A percentile compares a stretch with the other conserved stretches of the same genome.
phyloP scores from a whole-genome alignment of 2,113 vertebrate genomes.

The Alectura lathami region DNA sequence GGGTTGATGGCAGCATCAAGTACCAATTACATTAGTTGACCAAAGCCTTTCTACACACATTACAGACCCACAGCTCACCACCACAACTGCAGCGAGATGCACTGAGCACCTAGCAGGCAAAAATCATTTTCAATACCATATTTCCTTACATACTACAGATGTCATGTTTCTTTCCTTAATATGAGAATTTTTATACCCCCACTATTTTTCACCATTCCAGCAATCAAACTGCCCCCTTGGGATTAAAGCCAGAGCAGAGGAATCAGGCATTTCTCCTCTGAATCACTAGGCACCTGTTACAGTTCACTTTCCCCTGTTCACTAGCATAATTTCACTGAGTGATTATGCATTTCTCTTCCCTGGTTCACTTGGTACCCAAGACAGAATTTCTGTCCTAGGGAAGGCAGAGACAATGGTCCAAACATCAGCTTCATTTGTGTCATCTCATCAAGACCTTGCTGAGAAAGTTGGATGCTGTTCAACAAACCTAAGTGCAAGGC shows the following conservation, averaged over 20 bases:
- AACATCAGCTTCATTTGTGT: background rate
- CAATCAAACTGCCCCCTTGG: background rate
- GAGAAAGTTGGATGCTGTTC: background rate
- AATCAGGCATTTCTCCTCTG: background rate
- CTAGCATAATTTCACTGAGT: background rate
- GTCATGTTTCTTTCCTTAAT: background rate
- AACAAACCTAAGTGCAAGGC: background rate
- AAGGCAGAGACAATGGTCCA: background rate
- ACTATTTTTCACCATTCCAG: background rate
- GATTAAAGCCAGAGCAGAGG: background rate
- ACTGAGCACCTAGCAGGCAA: background rate
- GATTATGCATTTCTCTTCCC: background rate
- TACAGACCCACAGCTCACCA: background rate
- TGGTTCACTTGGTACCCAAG: background rate
- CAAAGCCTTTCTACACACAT: background rate
- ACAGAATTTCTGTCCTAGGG: background rate
- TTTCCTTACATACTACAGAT: background rate
- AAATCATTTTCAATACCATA: background rate
- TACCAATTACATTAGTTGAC: background rate
- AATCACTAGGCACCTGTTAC: background rate
- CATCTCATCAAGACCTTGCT: background rate
- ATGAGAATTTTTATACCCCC: background rate
- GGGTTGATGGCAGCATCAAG: background rate
- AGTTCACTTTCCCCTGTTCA: background rate
- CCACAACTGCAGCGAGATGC: background rate